Conservation (phyloP, 2,113 vertebrate genomes). For the Zosterops borbonicus region DNA sequence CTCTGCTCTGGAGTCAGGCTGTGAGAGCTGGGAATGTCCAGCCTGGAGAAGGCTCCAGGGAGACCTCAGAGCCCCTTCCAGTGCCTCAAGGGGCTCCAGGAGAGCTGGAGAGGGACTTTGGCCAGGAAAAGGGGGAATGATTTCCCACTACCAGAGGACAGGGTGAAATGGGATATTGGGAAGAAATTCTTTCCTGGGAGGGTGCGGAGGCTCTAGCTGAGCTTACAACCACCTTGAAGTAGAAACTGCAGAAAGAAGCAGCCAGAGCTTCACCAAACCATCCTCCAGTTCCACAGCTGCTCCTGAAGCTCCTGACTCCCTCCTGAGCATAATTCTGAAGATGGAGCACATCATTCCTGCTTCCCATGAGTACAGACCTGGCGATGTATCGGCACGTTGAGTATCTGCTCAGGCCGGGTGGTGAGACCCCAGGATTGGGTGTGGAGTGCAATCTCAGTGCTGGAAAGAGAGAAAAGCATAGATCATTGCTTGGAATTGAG, state of each 20-base stretch:
- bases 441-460: slow-evolving; percentile 36
- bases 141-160: background rate
- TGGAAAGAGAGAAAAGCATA: background rate
- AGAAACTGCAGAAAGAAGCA: background rate
- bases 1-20: background rate
- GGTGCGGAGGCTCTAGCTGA: background rate
- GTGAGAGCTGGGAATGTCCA: background rate
- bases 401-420: slow-evolving; percentile 22
- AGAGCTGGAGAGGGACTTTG: background rate
- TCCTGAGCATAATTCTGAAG: background rate
- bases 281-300: background rate
- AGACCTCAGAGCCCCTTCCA: accelerated
- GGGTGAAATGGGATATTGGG: background rate
- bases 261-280: background rate
- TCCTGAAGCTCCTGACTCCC: background rate
- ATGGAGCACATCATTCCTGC: accelerated
- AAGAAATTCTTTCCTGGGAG: background rate
- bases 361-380: slow-evolving; percentile 72
- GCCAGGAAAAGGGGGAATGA: background rate
- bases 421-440: background rate
- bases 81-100: background rate
- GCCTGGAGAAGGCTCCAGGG: background rate
- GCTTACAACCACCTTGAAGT: accelerated
- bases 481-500: background rate
- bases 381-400: slow-evolving; percentile 82